A percentile compares a stretch with the other conserved stretches of the same genome.
Conservation (phyloP, 2,888 invertebrate species). For the Oxycera nigricornis region DNA sequence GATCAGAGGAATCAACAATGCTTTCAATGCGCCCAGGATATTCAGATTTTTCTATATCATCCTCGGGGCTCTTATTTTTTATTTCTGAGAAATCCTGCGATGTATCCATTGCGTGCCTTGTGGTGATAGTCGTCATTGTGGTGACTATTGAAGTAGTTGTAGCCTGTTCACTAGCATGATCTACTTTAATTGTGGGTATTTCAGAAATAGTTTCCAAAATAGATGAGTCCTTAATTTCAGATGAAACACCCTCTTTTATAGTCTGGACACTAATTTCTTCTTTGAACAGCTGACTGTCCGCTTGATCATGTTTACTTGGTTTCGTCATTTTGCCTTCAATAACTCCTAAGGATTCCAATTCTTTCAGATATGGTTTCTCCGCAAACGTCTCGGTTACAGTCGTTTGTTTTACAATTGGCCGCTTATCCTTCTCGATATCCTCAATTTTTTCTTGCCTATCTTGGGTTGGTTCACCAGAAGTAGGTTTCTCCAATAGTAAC, state of each 20-base stretch:
- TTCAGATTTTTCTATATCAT: background rate
- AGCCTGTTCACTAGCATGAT: background rate
- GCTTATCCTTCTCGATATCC: too few species aligned
- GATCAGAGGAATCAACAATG: slow-evolving; percentile 63
- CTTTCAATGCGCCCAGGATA: background rate
- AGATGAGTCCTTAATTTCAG: slow-evolving; percentile 1
- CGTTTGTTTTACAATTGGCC: too few species aligned
- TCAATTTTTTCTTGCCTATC: too few species aligned
- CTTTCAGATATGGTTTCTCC: background rate
- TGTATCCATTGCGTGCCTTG: background rate
- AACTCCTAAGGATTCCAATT: background rate
- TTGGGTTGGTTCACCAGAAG: too few species aligned
- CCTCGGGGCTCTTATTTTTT: slow-evolving; percentile 10
- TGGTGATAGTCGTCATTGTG: slow-evolving; percentile 19
- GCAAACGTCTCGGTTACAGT: too few species aligned
- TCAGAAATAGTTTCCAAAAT: slow-evolving; percentile 16
- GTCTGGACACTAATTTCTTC: too few species aligned
- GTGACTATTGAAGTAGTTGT: slow-evolving; percentile 27
- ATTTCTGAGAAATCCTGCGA: background rate
- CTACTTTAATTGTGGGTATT: background rate
- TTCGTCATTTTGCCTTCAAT: too few species aligned
- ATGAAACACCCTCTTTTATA: background rate
- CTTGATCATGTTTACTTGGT: too few species aligned
- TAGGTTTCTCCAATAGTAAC: too few species aligned
- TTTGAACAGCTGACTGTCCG: too few species aligned